Percentiles rank a stretch among this genome's conserved stretches.
Conservation (phyloP, 2,797 vertebrate species). For the Clarias fuscus region DNA sequence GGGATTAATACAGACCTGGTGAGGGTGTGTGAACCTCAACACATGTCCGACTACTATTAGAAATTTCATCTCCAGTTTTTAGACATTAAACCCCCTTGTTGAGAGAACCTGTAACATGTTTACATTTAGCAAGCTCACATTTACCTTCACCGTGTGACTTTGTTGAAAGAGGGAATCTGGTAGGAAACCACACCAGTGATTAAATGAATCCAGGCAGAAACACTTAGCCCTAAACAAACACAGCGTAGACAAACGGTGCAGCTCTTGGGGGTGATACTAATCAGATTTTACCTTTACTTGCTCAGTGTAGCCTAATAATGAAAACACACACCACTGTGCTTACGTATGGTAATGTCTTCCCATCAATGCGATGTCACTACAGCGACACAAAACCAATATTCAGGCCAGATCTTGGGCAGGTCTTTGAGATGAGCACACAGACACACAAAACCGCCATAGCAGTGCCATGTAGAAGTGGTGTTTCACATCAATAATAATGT, state of each 20-base stretch:
- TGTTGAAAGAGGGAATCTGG: not conserved
- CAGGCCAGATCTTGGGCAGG: not conserved
- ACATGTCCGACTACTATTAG: not conserved
- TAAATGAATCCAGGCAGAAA: not conserved
- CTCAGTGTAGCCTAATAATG: not conserved
- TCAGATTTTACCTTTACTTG: not conserved
- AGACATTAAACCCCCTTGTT: not conserved
- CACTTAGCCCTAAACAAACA: not conserved
- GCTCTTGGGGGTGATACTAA: not conserved
- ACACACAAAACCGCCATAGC: not conserved
- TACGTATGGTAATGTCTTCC: not conserved
- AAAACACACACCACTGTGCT: not conserved
- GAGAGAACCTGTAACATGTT: not conserved
- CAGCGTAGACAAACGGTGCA: not conserved
- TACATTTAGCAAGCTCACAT: not conserved
- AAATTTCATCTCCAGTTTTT: not conserved
- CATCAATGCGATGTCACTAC: too few relatives aligned
- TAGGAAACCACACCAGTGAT: not conserved
- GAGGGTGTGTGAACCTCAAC: not conserved
- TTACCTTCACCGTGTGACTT: too few relatives aligned
- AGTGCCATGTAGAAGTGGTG: conserved; percentile 12
- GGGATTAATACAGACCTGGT: not conserved
- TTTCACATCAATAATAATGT: conserved; percentile 25
- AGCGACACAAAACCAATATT: not conserved
- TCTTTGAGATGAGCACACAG: not conserved